Conservation (phyloP, 2,797 vertebrate genomes). For the Lacerta agilis region DNA sequence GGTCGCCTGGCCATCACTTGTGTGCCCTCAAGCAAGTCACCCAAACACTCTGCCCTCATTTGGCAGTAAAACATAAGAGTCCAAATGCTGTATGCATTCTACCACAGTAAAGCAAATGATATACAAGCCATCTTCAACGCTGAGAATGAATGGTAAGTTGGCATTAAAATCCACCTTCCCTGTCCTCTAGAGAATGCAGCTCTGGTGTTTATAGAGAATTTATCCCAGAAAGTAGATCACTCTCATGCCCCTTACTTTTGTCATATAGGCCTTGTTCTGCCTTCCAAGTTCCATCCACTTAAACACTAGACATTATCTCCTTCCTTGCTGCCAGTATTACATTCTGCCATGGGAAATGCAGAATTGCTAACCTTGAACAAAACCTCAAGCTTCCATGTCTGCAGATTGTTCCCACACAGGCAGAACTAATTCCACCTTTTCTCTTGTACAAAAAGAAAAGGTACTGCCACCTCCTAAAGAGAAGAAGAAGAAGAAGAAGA, state of each 20-base stretch:
- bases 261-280: not conserved
- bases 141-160: not conserved
- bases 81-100: not conserved
- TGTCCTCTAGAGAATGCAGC: too few species aligned
- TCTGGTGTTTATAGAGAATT: not conserved
- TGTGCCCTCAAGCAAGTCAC: not conserved
- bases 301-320: not conserved
- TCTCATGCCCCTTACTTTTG: rapidly evolving
- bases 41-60: not conserved
- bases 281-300: conserved; percentile 9
- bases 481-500: too few species aligned
- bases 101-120: not conserved
- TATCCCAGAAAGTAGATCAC: not conserved
- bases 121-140: not conserved
- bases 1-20: not conserved
- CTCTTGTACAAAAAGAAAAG: not conserved
- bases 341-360: not conserved
- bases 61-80: too few species aligned
- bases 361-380: conserved; percentile 31
- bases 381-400: not conserved
- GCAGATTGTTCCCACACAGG: conserved; percentile 31
- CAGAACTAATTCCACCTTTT: conserved; percentile 19
- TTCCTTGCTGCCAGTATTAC: conserved; percentile 18
- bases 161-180: not conserved
- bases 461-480: conserved; percentile 35